Base-by-base conservation (phyloP, 2,113 vertebrate genomes). In the Ailurus styani region DNA sequence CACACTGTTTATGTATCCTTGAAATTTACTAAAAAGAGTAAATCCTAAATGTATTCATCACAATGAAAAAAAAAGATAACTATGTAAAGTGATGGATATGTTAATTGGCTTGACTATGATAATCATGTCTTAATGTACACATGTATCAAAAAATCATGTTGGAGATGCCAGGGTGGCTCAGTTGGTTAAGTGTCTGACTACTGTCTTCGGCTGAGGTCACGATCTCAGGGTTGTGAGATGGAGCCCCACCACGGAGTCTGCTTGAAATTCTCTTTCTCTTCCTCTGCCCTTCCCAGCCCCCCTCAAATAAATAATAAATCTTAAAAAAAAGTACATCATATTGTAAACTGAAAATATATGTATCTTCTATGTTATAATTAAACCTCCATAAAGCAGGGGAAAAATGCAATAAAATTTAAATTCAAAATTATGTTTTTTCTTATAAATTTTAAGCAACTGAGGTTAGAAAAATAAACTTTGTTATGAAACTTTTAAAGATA, bases 401-500 rank as follows among this genome's bases (percentile, higher is more conserved):
- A 72, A 72, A 88, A 78, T 42, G 50, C 9, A 92, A 70, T 82
- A 17, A 96, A 54, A 42, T 77, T 91, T 52, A 86, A 82, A 93
- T 91, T 78, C 54, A 31, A 23, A 89, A 82, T 72, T n/a, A 64
- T n/a, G 11, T 90, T 87, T 64, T 95, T 93, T 70, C 86, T 70
- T 50, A 82, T 82, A 91, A 89, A 52, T 81, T 94, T 66, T 85
- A 78, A 78, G 29, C 40, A 94, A 84, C 27, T 40, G n/a, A 90
- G 90, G 47, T 84, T 34, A 93, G 40, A 45, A 92, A 95, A 88
- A 84, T 75, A 82, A 86, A 94, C 2, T 79, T 79, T 70, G 40
- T 94, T 93, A 62, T 62, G n/a, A 37, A 95, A 90, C 20, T 73
- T 91, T 66, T 95, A 83, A 91, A 42, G 45, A 84, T 72, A 25